These are phyloP conservation scores for Upupa epops DNA, from an alignment of 2,113 vertebrate species.

Conservation along the genomic window DNA sequence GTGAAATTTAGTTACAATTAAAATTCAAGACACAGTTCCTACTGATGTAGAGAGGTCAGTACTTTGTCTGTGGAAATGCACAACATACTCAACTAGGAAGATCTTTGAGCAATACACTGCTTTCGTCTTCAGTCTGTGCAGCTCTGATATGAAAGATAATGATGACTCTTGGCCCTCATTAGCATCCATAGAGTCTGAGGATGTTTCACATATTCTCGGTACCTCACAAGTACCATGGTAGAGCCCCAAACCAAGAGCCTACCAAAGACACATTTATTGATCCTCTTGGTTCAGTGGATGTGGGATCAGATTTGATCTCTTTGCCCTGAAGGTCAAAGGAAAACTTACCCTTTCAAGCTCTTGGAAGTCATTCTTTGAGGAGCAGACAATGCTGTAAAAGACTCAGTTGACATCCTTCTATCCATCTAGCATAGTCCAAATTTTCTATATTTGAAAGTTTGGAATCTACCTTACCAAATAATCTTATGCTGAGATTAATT, in stretches of 20 bases:
- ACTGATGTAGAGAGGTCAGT: not conserved
- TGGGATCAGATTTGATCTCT: not conserved
- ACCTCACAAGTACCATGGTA: not conserved
- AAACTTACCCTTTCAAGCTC: not conserved
- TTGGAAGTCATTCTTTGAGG: not conserved
- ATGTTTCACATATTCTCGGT: not conserved
- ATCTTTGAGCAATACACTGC: not conserved
- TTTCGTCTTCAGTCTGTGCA: not conserved
- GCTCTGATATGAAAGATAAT: not conserved
- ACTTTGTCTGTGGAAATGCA: not conserved
- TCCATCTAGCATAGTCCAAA: not conserved
- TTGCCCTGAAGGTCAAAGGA: not conserved
- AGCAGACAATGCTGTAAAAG: not conserved
- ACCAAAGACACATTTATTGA: accelerated
- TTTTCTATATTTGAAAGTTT: not conserved
- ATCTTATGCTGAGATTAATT: not conserved
- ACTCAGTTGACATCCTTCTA: not conserved
- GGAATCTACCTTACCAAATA: not conserved
- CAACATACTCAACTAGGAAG: not conserved
- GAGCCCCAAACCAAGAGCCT: not conserved
- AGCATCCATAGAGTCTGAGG: not conserved
- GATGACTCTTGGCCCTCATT: not conserved
- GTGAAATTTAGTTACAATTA: not conserved
- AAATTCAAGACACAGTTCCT: not conserved
- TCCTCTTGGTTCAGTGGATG: not conserved